These are phyloP conservation scores for Stichodactyla mertensii DNA, from an alignment of 64 coral and sea anemone genomes.

Conservation along the genomic window DNA sequence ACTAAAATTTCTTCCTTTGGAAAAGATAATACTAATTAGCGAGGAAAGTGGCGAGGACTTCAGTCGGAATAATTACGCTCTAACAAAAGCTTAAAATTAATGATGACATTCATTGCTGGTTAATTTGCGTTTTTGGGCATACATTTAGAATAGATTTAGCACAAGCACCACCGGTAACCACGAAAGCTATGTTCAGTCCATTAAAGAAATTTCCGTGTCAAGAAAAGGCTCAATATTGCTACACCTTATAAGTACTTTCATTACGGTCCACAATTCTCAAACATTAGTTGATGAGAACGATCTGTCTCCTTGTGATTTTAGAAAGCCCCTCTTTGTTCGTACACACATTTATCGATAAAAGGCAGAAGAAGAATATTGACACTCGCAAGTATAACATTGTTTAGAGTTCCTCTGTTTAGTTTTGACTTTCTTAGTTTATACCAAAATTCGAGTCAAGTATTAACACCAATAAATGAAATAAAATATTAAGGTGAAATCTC, in stretches of 20 bases:
- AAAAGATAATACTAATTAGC: constrained; percentile 34
- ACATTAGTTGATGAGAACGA: constrained; percentile 32
- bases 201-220: constrained; percentile 44
- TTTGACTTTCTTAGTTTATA: constrained; percentile 4
- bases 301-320: constrained; percentile 32
- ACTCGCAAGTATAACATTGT: neutral
- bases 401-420: neutral
- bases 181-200: constrained; percentile 21
- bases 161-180: constrained; percentile 36
- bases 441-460: neutral
- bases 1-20: neutral
- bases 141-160: constrained; percentile 36
- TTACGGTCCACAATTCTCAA: constrained; percentile 30
- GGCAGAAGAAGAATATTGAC: neutral
- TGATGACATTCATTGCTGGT: constrained; percentile 43
- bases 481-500: neutral
- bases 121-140: constrained; percentile 41
- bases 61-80: constrained; percentile 29
- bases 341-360: constrained; percentile 27
- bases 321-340: neutral
- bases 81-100: constrained; percentile 44
- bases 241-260: constrained; percentile 25
- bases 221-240: constrained; percentile 22
- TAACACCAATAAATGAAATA: neutral
- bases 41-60: constrained; percentile 33